Percentiles rank a stretch among this genome's conserved stretches.
phyloP scores from a whole-genome alignment of 2,797 vertebrate species.

The Phyllotis vaccarum region DNA sequence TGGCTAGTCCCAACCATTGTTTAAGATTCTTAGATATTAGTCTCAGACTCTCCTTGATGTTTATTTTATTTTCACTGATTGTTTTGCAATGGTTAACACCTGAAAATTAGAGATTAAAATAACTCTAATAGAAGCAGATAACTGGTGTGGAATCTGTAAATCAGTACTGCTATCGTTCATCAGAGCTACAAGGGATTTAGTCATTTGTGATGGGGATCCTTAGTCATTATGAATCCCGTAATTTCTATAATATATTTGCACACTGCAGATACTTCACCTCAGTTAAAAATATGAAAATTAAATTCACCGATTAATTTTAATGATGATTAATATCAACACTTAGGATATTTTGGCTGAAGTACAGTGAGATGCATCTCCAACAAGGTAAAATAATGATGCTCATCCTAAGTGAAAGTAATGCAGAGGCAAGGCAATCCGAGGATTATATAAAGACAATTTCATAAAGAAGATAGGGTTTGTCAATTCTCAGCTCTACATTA shows the following conservation, averaged over 20 bases:
- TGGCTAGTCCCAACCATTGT: not conserved
- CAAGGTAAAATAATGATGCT: conserved; percentile 11
- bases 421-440: not conserved
- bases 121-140: not conserved
- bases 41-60: not conserved
- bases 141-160: not conserved
- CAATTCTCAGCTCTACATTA: not conserved
- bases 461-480: not conserved
- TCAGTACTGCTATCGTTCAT: not conserved
- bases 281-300: conserved; percentile 48
- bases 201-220: conserved; percentile 50
- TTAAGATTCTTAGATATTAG: not conserved
- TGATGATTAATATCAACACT: conserved; percentile 27
- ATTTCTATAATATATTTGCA: not conserved
- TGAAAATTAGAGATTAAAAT: conserved; percentile 47
- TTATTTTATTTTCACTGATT: not conserved
- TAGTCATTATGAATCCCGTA: conserved; percentile 61
- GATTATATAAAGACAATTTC: not conserved
- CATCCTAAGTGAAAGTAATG: conserved; percentile 46
- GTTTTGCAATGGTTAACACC: conserved; percentile 1
- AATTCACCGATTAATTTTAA: conserved; percentile 60
- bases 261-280: conserved; percentile 1
- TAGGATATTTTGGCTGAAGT: conserved; percentile 21
- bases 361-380: conserved; percentile 6
- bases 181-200: conserved; percentile 11